These are phyloP conservation scores for Clarias macrocephalus DNA, from an alignment of 2,113 vertebrate genomes.

Conservation along the genomic window DNA sequence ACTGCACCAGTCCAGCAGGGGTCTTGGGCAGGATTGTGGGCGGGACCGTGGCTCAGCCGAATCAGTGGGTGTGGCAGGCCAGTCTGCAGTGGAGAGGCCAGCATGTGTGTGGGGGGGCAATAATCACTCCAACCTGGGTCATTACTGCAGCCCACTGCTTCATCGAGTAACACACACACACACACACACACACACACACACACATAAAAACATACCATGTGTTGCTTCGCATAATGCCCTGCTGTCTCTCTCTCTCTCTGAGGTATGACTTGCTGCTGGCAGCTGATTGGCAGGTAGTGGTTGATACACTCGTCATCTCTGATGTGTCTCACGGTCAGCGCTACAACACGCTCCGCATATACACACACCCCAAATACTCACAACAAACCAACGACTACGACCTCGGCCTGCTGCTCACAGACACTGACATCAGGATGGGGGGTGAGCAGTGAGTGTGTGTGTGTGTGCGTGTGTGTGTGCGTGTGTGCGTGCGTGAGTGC, in stretches of 20 bases:
- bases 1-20: slow-evolving; percentile 47
- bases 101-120: slow-evolving; percentile 71
- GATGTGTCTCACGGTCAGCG: slow-evolving; percentile 59
- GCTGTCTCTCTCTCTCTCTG: slow-evolving; percentile 13
- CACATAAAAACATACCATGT: not conserved
- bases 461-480: not conserved
- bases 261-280: slow-evolving; percentile 65
- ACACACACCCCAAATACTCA: slow-evolving; percentile 67
- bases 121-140: slow-evolving; percentile 72
- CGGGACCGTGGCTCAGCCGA: slow-evolving; percentile 59
- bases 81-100: slow-evolving; percentile 71
- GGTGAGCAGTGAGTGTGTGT: not conserved
- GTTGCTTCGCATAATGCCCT: not conserved
- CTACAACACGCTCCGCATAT: slow-evolving; percentile 63
- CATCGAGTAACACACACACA: slow-evolving; percentile 59
- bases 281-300: slow-evolving; percentile 69
- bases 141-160: slow-evolving; percentile 79
- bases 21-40: slow-evolving; percentile 65
- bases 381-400: slow-evolving; percentile 71
- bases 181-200: slow-evolving; percentile 15
- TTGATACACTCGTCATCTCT: slow-evolving; percentile 59
- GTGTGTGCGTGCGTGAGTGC: not conserved
- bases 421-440: not conserved
- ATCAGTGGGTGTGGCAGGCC: slow-evolving; percentile 75
- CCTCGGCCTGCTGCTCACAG: slow-evolving; percentile 72